Evolutionary conservation across 2,113 vertebrate genomes (phyloP).

Genomic region (Naja naja): DNA sequence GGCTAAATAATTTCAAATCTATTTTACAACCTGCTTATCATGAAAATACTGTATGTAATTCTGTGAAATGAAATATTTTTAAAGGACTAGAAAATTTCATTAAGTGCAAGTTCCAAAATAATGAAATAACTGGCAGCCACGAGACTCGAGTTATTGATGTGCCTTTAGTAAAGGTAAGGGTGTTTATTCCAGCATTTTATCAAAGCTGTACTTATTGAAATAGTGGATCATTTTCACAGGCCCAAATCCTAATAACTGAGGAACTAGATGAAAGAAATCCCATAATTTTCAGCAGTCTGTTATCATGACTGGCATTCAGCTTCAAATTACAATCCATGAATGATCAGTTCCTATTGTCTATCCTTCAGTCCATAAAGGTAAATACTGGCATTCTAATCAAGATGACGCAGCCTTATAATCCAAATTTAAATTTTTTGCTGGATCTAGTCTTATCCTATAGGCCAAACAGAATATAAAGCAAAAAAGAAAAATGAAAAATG

Average conservation of each 20-base stretch:
- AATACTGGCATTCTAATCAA: neutral
- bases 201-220: neutral
- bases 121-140: neutral
- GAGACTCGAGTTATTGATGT: neutral
- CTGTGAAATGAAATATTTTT: neutral
- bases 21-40: neutral
- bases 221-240: neutral
- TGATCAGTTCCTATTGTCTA: neutral
- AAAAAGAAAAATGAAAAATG: neutral
- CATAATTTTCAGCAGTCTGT: neutral
- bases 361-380: neutral
- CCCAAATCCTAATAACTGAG: neutral
- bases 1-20: neutral
- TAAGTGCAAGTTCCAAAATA: neutral
- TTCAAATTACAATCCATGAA: neutral
- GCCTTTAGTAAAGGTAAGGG: neutral
- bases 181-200: neutral
- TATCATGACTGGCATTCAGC: neutral
- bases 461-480: neutral
- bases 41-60: neutral
- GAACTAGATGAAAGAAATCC: neutral
- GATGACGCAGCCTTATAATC: neutral
- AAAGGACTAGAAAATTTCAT: neutral
- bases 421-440: neutral
- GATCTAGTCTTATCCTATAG: neutral